Evolutionary conservation across 2,888 invertebrate genomes (phyloP), one percentile per base, ranked within the genome.

Genomic region (Linnaemya vulpina): DNA sequence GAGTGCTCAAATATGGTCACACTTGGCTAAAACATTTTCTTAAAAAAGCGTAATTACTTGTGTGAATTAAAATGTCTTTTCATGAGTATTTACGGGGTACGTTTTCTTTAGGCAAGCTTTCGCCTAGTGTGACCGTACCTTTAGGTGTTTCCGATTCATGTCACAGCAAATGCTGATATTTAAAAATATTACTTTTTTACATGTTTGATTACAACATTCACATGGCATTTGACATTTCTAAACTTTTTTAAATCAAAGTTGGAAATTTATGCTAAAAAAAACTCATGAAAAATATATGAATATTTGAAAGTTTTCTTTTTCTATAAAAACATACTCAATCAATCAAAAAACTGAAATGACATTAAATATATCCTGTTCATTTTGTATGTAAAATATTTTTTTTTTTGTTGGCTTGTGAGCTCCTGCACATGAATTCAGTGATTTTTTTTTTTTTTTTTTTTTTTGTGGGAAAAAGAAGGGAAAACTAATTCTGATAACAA

Each of bases 261-360:
- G n/a, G n/a, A 9, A n/a, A 11, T 35, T n/a, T 35, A 1, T 30
- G 10, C 10, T n/a, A 9, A 30, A 0, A 13, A 53, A 58, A 15
- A 58, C 15, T 10, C 7, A n/a, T 58, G 15, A 15, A 11, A 43
- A 11, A 40, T 4, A 10, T 40, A 10, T 40, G 2, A 11, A 11
- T 13, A 43, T 43, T 3, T 13, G 4, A 46, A 38, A 38, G 8
- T 38, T 38, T 38, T 9, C 8, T 40, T 40, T 40, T 13, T 40
- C 40, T 11, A 13, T 13, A 11, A 13, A 40, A 40, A 13, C 11
- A 43, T 63, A 43, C 46, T 25, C 15, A 65, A 46, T 46, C 65
- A 65, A 65, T 65, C 46, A 65, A 65, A 17, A n/a, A 9, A 40
- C 15, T 30, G 9, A 65, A 30, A 30, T 65, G 25, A 65, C 46